Evolutionary conservation across 2,797 vertebrate genomes (phyloP).

Genomic region (Gobio occitaniae): DNA sequence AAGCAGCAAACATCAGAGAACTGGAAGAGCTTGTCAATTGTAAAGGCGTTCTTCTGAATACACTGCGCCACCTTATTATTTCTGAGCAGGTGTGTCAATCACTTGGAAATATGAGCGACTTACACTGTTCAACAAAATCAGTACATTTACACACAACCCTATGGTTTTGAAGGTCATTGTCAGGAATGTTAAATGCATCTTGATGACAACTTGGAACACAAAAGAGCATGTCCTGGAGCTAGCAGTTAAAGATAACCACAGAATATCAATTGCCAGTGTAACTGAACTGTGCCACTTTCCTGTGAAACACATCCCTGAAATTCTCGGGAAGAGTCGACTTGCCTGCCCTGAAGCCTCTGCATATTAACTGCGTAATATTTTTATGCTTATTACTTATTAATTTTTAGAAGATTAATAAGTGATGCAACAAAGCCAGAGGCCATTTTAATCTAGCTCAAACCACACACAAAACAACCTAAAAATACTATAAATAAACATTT

Average conservation of each 20-base stretch:
- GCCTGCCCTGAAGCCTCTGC: background rate
- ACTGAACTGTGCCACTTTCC: background rate
- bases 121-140: background rate
- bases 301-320: background rate
- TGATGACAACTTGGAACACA: background rate
- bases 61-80: too few species aligned
- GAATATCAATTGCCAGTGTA: background rate
- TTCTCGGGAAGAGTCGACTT: background rate
- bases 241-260: background rate
- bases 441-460: background rate
- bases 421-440: conserved; percentile 19
- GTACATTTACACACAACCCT: background rate
- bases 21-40: background rate
- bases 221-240: background rate
- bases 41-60: background rate
- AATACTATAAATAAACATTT: background rate
- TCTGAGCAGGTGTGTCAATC: background rate
- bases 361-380: background rate
- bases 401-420: background rate
- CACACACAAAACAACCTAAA: background rate
- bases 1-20: background rate
- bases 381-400: too few species aligned
- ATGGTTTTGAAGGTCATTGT: background rate
- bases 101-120: background rate
- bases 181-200: background rate